phyloP scores from a whole-genome alignment of 1,140 invertebrate species.

The Brevipalpus yothersi region DNA sequence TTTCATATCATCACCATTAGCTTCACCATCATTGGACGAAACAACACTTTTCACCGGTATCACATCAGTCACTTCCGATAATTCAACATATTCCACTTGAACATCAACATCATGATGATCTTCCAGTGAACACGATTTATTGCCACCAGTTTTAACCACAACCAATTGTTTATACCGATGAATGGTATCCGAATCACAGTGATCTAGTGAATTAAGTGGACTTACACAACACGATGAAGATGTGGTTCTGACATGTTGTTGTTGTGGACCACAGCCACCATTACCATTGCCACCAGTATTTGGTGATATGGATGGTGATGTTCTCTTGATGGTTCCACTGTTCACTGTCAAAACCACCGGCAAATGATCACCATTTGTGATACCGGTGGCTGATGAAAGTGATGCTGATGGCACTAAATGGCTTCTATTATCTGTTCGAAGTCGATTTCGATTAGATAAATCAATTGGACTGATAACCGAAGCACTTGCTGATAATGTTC shows the following conservation, averaged over 20 bases:
- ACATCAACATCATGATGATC: slow-evolving; percentile 2
- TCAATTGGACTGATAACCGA: no score
- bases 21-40: background rate
- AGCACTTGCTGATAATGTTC: no score
- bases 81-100: slow-evolving; percentile 1
- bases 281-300: background rate
- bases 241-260: no score
- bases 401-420: no score
- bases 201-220: no score
- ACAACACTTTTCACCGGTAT: background rate
- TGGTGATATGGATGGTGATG: background rate
- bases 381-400: no score
- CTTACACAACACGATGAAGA: no score
- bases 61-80: background rate
- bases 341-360: no score
- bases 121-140: background rate
- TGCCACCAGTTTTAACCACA: slow-evolving; percentile 1
- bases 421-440: background rate
- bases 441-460: background rate
- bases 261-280: background rate
- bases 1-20: no score
- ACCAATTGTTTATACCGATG: slow-evolving; percentile 3
- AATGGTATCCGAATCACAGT: background rate
- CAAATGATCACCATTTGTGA: no score
- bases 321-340: no score